A percentile compares a stretch with the other conserved stretches of the same genome.
Evolutionary conservation across 2,888 invertebrate genomes (phyloP).

Genomic region (Agrotis ipsilon): DNA sequence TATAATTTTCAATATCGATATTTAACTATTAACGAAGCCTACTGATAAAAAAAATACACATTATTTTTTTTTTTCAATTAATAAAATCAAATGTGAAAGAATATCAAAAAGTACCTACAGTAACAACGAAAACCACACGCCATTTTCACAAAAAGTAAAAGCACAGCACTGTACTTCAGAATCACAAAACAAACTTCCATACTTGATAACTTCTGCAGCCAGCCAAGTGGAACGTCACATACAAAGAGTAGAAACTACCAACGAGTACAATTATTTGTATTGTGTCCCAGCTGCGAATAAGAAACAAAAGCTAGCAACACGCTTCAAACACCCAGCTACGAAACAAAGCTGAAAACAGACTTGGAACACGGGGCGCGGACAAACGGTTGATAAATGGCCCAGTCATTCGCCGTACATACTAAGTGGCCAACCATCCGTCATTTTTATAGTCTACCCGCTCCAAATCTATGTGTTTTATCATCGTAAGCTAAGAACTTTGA

Average conservation of each 20-base stretch:
- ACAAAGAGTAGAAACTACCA: slow-evolving; percentile 45
- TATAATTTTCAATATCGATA: too few relatives aligned
- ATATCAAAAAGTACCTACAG: too few relatives aligned
- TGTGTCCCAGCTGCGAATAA: slow-evolving; percentile 50
- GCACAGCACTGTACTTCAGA: slow-evolving; percentile 3
- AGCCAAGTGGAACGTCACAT: slow-evolving; percentile 43
- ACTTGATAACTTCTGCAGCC: slow-evolving; percentile 39
- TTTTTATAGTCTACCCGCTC: slow-evolving; percentile 60
- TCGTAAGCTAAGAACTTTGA: slow-evolving; percentile 55
- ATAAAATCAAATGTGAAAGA: neutral
- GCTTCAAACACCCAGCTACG: slow-evolving; percentile 13
- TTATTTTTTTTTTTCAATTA: neutral
- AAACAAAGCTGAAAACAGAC: slow-evolving; percentile 26
- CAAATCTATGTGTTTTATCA: slow-evolving; percentile 64
- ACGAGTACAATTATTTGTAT: slow-evolving; percentile 57
- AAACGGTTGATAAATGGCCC: slow-evolving; percentile 64
- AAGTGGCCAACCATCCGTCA: slow-evolving; percentile 58
- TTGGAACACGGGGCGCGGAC: slow-evolving; percentile 43
- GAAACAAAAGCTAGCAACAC: slow-evolving; percentile 52
- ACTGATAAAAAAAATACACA: too few relatives aligned
- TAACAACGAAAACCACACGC: neutral
- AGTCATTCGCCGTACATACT: slow-evolving; percentile 56
- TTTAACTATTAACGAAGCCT: too few relatives aligned
- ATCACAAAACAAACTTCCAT: slow-evolving; percentile 39
- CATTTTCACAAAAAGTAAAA: slow-evolving; percentile 4